These are phyloP conservation scores for Cuculus canorus DNA, from an alignment of 2,797 vertebrate genomes.

Conservation along the genomic window DNA sequence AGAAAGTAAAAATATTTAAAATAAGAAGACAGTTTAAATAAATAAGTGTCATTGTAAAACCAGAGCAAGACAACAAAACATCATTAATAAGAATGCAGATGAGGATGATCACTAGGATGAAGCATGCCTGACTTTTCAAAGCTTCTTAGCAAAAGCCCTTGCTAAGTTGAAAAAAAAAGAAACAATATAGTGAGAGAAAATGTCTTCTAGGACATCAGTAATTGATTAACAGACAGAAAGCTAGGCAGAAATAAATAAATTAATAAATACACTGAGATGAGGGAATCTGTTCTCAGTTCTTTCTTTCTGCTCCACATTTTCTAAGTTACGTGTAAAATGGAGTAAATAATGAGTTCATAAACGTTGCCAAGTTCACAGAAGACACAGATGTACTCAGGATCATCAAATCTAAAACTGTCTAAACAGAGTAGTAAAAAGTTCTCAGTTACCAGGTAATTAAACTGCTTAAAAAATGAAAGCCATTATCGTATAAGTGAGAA, in stretches of 20 bases:
- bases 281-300: background rate
- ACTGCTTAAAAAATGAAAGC: background rate
- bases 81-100: background rate
- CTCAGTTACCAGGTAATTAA: background rate
- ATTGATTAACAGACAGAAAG: background rate
- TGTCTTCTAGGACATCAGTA: background rate
- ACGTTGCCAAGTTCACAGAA: background rate
- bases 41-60: background rate
- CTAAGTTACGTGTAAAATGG: background rate
- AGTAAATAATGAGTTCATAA: background rate
- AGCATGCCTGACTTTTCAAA: background rate
- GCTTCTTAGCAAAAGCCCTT: background rate
- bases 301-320: background rate
- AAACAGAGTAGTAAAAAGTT: background rate
- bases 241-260: background rate
- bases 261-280: background rate
- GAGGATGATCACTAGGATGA: background rate
- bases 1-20: background rate
- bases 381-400: background rate
- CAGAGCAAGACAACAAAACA: background rate
- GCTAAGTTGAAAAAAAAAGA: background rate
- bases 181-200: background rate
- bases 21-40: background rate
- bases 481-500: background rate
- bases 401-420: background rate